Evolutionary conservation across 2,888 invertebrate species (phyloP).

Genomic region (Pristionchus arcanus): DNA sequence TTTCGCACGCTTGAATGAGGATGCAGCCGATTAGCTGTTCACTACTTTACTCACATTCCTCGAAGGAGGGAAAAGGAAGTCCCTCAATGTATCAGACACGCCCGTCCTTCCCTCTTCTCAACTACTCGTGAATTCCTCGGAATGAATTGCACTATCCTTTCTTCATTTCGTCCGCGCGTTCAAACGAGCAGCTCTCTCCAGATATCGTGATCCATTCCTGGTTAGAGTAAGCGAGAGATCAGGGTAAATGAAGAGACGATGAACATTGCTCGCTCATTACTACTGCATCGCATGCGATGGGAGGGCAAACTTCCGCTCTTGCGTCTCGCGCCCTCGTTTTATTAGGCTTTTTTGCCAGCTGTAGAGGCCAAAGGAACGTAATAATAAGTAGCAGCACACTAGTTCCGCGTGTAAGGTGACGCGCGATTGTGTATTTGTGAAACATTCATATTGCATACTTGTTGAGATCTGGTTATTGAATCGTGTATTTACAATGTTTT

Average conservation of each 20-base stretch:
- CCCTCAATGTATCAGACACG: slow-evolving; percentile 19
- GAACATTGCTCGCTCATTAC: slow-evolving; percentile 12
- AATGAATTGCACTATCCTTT: slow-evolving; percentile 6
- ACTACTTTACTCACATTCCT: background rate
- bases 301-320: slow-evolving; percentile 1
- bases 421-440: background rate
- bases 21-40: slow-evolving; percentile 9
- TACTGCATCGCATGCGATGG: background rate
- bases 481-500: too few relatives aligned
- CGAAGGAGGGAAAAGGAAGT: background rate
- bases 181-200: background rate
- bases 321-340: background rate
- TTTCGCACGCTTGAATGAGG: background rate
- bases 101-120: background rate
- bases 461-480: too few relatives aligned
- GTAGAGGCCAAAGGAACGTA: background rate
- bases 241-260: background rate
- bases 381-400: background rate
- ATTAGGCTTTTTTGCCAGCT: slow-evolving; percentile 27
- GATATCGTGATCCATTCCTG: background rate
- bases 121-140: slow-evolving; percentile 14
- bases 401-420: background rate
- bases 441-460: background rate
- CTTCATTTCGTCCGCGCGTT: background rate
- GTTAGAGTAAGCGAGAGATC: background rate